These are phyloP conservation scores for Caiman crocodilus DNA, from an alignment of 2,797 vertebrate species.

Conservation along the genomic window DNA sequence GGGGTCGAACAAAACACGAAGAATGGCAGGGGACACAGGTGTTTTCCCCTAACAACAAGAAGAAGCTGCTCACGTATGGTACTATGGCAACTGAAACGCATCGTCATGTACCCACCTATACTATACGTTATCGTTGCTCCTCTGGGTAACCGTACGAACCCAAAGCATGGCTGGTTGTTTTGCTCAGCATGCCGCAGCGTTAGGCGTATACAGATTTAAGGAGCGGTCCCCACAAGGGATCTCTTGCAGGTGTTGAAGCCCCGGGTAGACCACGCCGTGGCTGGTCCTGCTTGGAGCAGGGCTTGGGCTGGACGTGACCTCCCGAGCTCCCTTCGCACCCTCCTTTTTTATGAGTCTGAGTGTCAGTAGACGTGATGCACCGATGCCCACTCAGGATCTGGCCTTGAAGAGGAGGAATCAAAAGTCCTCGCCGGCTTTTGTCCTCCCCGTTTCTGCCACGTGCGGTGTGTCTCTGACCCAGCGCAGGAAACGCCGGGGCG, in stretches of 20 bases:
- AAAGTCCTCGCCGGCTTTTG: background rate
- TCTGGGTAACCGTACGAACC: too few species aligned
- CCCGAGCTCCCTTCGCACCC: too few species aligned
- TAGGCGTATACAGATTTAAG: background rate
- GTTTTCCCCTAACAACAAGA: background rate
- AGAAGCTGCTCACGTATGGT: background rate
- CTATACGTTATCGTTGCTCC: too few species aligned
- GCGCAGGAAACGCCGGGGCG: background rate
- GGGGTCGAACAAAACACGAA: too few species aligned
- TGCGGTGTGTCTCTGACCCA: background rate
- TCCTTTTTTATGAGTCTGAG: too few species aligned
- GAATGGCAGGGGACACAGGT: background rate
- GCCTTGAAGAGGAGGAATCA: background rate
- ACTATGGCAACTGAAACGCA: background rate
- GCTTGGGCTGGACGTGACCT: too few species aligned
- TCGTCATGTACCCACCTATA: background rate
- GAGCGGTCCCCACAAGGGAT: background rate
- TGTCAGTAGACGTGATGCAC: background rate
- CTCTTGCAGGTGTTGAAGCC: too few species aligned
- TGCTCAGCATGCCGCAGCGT: rapidly evolving
- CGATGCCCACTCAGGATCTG: background rate
- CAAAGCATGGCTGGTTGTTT: too few species aligned
- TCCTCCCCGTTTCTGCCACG: background rate
- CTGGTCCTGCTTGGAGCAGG: too few species aligned
- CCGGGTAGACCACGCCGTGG: too few species aligned